Evolutionary conservation across 2,797 vertebrate species (phyloP).

Genomic region (Microctenopoma steveboyesi): DNA sequence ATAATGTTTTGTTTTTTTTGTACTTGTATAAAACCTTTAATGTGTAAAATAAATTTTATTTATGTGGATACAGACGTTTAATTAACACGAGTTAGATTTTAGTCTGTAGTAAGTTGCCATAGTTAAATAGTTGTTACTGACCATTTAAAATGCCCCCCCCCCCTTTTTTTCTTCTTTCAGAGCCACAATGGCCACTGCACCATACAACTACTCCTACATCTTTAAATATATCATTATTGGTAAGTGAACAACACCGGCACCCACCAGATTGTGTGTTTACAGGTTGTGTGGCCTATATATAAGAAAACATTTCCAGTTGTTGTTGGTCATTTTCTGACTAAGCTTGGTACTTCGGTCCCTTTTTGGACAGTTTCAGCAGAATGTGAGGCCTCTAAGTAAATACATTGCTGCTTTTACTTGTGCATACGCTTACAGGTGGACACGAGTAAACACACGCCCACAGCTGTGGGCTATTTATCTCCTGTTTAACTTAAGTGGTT

Average conservation of each 20-base stretch:
- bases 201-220: constrained; percentile 99
- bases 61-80: no score
- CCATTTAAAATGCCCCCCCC: background rate
- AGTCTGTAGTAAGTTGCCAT: no score
- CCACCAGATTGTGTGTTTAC: background rate
- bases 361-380: no score
- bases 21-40: no score
- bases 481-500: constrained; percentile 10
- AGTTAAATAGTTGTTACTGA: background rate
- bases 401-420: background rate
- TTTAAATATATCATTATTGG: constrained; percentile 99
- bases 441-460: constrained; percentile 2
- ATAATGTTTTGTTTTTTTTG: no score
- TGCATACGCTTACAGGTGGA: constrained; percentile 4
- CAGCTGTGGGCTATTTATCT: constrained; percentile 32
- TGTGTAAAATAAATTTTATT: no score
- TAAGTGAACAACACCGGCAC: constrained; percentile 79
- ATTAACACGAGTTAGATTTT: no score
- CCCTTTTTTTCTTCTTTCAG: constrained; percentile 78
- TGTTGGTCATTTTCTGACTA: no score
- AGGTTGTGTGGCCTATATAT: no score
- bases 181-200: constrained; percentile 98
- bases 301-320: no score
- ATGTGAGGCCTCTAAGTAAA: background rate
- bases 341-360: no score